A percentile compares a stretch with the other conserved stretches of the same genome.
phyloP scores from a whole-genome alignment of 2,888 invertebrate genomes.

The Microplitis manilae region DNA sequence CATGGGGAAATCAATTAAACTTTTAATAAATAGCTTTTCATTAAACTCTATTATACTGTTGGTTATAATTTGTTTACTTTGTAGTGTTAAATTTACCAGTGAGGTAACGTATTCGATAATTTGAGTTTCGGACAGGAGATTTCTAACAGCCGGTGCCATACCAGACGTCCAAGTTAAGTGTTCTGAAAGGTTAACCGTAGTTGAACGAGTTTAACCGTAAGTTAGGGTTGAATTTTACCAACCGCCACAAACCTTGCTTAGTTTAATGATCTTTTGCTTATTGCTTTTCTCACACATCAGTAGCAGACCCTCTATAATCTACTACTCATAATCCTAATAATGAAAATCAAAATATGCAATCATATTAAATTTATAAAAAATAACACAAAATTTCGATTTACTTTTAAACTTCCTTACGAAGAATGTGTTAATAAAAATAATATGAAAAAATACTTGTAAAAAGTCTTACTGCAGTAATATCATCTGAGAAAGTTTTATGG shows the following conservation, averaged over 20 bases:
- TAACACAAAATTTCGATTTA: too few species aligned
- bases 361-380: neutral
- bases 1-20: too few species aligned
- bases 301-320: neutral
- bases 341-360: neutral
- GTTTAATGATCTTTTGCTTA: constrained; percentile 68
- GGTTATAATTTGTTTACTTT: too few species aligned
- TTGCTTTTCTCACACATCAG: constrained; percentile 55
- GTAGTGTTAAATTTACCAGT: constrained; percentile 17
- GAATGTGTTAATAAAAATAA: too few species aligned
- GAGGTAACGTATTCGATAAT: constrained; percentile 51
- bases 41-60: too few species aligned
- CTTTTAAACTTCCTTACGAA: too few species aligned
- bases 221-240: constrained; percentile 61
- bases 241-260: constrained; percentile 51
- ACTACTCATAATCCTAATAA: neutral
- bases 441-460: too few species aligned
- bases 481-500: too few species aligned
- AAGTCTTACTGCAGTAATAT: too few species aligned
- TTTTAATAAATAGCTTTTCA: too few species aligned
- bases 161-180: constrained; percentile 56
- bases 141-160: constrained; percentile 40
- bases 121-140: constrained; percentile 48
- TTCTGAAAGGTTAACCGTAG: constrained; percentile 65
- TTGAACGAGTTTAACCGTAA: constrained; percentile 64